These are phyloP conservation scores for Caenorhabditis sinica DNA, from an alignment of 2,888 invertebrate species.

Conservation along the genomic window DNA sequence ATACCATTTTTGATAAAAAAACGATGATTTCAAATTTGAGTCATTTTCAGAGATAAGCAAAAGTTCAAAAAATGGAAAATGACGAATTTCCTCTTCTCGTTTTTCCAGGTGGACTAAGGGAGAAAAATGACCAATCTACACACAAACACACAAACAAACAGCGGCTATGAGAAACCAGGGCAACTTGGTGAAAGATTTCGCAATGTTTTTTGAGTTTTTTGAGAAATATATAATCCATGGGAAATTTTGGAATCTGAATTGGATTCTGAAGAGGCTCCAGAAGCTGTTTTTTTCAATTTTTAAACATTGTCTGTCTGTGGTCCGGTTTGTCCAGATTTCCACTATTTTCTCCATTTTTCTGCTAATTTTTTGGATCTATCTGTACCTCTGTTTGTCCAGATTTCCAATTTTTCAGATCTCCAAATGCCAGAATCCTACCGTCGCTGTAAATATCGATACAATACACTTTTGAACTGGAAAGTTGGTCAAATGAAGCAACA, in stretches of 20 bases:
- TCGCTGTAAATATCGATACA: background rate
- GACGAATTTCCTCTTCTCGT: background rate
- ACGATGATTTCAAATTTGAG: no score
- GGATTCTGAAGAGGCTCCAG: background rate
- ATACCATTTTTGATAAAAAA: background rate
- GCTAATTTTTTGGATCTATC: background rate
- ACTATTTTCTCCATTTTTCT: background rate
- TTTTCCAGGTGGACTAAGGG: background rate
- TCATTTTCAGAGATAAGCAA: background rate
- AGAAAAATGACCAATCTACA: background rate
- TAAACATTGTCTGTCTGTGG: no score
- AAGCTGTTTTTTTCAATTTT: background rate
- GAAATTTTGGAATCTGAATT: background rate
- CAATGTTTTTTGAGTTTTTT: background rate
- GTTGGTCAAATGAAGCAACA: background rate
- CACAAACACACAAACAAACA: background rate
- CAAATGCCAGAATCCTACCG: slow-evolving; percentile 6
- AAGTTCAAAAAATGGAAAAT: background rate
- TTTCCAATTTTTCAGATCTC: background rate
- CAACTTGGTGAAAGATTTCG: slow-evolving; percentile 18
- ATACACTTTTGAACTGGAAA: slow-evolving; percentile 19
- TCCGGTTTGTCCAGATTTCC: background rate
- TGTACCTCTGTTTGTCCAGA: background rate
- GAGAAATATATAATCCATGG: background rate
- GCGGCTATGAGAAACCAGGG: background rate